Evolutionary conservation across 2,113 vertebrate species (phyloP).

Genomic region (Callocephalon fimbriatum): DNA sequence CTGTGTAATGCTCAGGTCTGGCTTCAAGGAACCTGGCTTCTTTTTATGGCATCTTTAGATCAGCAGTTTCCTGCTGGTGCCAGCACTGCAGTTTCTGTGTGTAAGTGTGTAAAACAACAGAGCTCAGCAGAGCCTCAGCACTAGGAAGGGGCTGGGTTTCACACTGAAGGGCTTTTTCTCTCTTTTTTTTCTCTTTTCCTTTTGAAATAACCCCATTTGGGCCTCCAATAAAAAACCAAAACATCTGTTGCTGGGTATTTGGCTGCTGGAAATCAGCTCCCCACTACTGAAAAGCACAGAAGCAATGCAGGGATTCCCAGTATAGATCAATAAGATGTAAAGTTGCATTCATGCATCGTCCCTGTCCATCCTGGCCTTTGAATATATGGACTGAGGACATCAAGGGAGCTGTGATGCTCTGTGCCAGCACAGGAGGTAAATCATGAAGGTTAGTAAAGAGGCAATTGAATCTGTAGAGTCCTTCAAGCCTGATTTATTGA

Average conservation of each 20-base stretch:
- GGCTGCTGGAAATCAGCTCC: slow-evolving; percentile 27
- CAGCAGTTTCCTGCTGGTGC: not conserved
- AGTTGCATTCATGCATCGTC: not conserved
- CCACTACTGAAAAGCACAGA: not conserved
- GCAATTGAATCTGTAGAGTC: not conserved
- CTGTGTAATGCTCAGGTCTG: rapidly evolving
- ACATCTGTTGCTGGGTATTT: slow-evolving; percentile 8
- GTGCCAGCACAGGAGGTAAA: not conserved
- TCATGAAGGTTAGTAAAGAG: not conserved
- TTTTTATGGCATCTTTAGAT: not conserved
- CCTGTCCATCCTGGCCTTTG: not conserved
- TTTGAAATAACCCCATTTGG: slow-evolving; percentile 39
- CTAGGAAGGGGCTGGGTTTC: not conserved
- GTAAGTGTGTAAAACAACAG: not conserved
- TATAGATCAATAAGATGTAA: not conserved
- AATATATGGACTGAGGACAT: not conserved
- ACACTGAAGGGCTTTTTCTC: not conserved
- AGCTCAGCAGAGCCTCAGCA: not conserved
- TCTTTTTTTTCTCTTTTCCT: not conserved
- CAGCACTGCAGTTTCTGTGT: not conserved
- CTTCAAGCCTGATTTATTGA: slow-evolving; percentile 52
- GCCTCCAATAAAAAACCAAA: slow-evolving; percentile 7
- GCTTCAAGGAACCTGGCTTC: not conserved
- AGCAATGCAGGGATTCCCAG: not conserved
- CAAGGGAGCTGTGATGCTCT: not conserved